Evolutionary conservation across 2,888 invertebrate species (phyloP).

Genomic region (Lacanobia oleracea): DNA sequence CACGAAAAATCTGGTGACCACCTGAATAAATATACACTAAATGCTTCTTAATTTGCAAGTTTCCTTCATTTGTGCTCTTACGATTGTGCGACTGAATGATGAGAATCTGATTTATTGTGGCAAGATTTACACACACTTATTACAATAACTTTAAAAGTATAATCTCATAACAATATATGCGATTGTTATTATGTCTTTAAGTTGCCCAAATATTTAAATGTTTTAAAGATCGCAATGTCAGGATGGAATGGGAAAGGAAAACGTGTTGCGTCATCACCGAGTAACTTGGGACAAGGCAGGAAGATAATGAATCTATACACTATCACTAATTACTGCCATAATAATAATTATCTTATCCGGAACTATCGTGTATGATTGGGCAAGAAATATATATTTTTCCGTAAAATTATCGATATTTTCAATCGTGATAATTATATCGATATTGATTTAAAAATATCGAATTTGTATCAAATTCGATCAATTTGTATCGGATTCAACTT

Average conservation of each 20-base stretch:
- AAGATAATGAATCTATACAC: no score
- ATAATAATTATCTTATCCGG: no score
- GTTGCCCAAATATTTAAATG: neutral
- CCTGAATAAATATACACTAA: neutral
- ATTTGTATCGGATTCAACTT: no score
- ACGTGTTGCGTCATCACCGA: no score
- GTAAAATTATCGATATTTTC: no score
- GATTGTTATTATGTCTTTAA: slow-evolving; percentile 26
- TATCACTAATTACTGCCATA: no score
- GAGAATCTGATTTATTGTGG: slow-evolving; percentile 34
- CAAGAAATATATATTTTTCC: no score
- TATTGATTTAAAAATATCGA: no score
- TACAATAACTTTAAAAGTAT: slow-evolving; percentile 19
- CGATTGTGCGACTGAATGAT: slow-evolving; percentile 27
- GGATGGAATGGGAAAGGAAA: neutral
- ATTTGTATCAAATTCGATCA: no score
- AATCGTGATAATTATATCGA: no score
- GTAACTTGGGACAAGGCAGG: no score
- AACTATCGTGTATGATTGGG: no score
- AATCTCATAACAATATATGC: slow-evolving; percentile 44
- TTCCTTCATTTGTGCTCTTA: neutral
- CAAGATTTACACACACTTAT: slow-evolving; percentile 8
- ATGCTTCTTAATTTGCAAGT: neutral
- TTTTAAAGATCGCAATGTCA: neutral
- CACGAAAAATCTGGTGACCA: neutral